These are phyloP conservation scores for Aethina tumida DNA, from an alignment of 1,140 invertebrate species.

Conservation along the genomic window DNA sequence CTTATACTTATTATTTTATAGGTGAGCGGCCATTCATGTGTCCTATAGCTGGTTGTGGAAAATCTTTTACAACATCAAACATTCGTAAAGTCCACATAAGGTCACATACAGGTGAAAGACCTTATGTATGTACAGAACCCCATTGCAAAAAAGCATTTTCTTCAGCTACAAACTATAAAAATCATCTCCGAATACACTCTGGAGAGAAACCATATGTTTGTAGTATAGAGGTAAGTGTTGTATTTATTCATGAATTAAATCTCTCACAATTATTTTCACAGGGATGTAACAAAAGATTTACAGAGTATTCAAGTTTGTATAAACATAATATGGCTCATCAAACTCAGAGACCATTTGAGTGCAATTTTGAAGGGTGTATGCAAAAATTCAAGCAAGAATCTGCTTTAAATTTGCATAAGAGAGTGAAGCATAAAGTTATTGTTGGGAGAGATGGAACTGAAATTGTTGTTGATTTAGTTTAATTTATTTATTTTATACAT, in stretches of 20 bases:
- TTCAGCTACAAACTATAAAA: conserved; percentile 45
- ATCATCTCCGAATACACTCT: conserved; percentile 50
- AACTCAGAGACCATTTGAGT: conserved; percentile 45
- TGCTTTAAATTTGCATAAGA: conserved; percentile 48
- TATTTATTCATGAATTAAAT: not conserved
- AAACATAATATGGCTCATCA: conserved; percentile 62
- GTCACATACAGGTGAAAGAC: conserved; percentile 54
- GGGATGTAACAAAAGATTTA: conserved; percentile 59
- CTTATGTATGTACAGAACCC: conserved; percentile 48
- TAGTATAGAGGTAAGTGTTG: conserved; percentile 31
- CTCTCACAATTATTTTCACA: conserved; percentile 21
- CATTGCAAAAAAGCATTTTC: conserved; percentile 53
- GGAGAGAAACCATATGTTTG: conserved; percentile 41
- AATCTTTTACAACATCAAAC: conserved; percentile 65
- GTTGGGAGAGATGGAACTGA: conserved; percentile 29
- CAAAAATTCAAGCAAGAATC: conserved; percentile 48
- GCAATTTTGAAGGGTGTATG: conserved; percentile 44
- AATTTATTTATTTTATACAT: not conserved
- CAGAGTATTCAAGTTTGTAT: conserved; percentile 65
- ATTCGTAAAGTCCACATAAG: conserved; percentile 56
- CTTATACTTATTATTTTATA: conserved; percentile 9
- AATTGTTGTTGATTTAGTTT: conserved; percentile 15
- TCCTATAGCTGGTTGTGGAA: conserved; percentile 50
- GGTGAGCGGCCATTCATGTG: conserved; percentile 57
- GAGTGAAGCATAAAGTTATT: conserved; percentile 30